Base-by-base conservation (phyloP, 2,888 invertebrate species). In the Himalopsyche tibetana region DNA sequence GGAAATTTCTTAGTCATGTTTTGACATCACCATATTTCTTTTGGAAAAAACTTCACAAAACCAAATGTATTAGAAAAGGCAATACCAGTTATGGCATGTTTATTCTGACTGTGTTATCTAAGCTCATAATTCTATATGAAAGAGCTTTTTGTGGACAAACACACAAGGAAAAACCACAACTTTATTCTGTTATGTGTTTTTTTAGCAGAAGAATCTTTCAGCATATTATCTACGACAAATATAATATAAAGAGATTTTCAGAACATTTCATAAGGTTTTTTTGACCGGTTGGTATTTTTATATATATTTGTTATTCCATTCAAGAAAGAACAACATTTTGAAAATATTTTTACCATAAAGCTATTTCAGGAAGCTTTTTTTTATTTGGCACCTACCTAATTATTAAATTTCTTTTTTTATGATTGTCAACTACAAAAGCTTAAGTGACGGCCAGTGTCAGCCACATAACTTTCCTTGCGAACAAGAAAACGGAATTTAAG, bases 61-160 rank as follows among this genome's bases (percentile, higher is more conserved):
- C 63, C 63, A 28, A 63, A 63, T 63, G 63, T 63, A 63, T 63
- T 63, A 63, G 63, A 63, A 63, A 63, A 63, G 28, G 63, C 28
- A 19, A 63, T 63, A 19, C 63, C 63, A 63, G 63, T 63, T 63
- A 63, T 63, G 28, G 28, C 5, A 19, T 63, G 63, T 63, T 63
- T 63, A 63, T 63, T 63, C 63, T n/a, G 63, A 6, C 63, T 63
- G 19, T 63, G 63, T 63, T 63, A 63, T 63, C 63, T 63, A 19
- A 63, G 63, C 63, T 6, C 19, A 63, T 63, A 63, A 63, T 63
- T 63, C 63, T 63, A 28, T 63, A 28, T 19, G 63, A 63, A 63
- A 63, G 63, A 63, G 63, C 63, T 28, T 63, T 63, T n/a, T 63
- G 63, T 28, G 63, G 63, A 63, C 63, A 63, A 63, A 63, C 63